phyloP scores from a whole-genome alignment of 2,797 vertebrate genomes.

The Phaenicophaeus curvirostris region DNA sequence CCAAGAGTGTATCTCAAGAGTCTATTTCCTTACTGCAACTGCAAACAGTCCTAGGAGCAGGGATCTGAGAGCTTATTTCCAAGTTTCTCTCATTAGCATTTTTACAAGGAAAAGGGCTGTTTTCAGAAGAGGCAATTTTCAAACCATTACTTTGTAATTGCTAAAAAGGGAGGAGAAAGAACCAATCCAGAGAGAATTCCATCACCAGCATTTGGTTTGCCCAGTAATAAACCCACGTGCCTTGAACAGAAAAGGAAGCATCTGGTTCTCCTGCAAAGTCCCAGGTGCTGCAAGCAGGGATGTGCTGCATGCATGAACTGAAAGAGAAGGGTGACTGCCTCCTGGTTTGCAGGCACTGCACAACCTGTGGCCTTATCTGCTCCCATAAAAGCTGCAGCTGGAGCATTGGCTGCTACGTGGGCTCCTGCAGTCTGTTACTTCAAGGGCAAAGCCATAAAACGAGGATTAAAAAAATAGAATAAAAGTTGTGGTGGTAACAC shows the following conservation, averaged over 20 bases:
- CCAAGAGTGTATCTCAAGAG: not conserved
- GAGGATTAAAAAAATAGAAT: not conserved
- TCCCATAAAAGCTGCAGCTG: constrained; percentile 17
- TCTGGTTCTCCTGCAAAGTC: not conserved
- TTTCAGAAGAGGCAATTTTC: not conserved
- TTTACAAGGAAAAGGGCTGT: not conserved
- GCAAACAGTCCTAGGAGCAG: not conserved
- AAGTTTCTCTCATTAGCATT: not conserved
- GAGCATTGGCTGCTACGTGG: accelerated
- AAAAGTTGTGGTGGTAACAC: not conserved
- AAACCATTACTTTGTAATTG: not conserved
- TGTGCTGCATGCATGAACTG: not conserved
- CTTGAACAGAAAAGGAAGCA: not conserved
- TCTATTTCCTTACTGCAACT: not conserved
- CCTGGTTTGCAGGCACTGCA: not conserved
- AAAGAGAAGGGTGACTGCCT: not conserved
- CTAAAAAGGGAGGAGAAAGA: not conserved
- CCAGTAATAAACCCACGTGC: not conserved
- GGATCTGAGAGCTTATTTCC: not conserved
- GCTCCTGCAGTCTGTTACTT: not conserved
- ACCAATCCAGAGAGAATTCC: not conserved
- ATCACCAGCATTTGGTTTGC: not conserved
- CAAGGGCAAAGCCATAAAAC: not conserved
- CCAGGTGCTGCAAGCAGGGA: not conserved
- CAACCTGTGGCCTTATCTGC: not conserved